Evolutionary conservation across 2,888 invertebrate genomes (phyloP).

Genomic region (Arge pagana): DNA sequence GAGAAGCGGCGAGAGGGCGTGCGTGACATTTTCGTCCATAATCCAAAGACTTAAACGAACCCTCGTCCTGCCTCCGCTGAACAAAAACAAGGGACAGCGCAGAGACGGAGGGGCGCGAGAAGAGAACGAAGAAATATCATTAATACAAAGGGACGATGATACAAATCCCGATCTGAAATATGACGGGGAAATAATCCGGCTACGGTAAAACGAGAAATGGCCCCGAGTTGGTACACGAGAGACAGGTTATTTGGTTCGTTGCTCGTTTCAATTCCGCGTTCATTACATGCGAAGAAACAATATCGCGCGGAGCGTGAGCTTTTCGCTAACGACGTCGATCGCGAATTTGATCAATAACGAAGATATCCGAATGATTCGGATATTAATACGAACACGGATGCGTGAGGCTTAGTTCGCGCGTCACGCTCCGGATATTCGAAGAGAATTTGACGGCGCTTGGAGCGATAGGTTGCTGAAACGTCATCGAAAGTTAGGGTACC

Average conservation of each 20-base stretch:
- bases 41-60: slow-evolving; percentile 49
- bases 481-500: no score
- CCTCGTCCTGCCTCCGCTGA: slow-evolving; percentile 42
- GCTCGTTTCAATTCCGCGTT: slow-evolving; percentile 8
- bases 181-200: slow-evolving; percentile 52
- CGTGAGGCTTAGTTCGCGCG: no score
- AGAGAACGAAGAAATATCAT: slow-evolving; percentile 42
- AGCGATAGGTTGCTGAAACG: no score
- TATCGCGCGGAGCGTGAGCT: no score
- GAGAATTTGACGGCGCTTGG: no score
- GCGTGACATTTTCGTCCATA: slow-evolving; percentile 37
- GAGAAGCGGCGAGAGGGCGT: slow-evolving; percentile 13
- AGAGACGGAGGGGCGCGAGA: slow-evolving; percentile 26
- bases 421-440: no score
- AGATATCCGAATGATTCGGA: no score
- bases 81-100: slow-evolving; percentile 44
- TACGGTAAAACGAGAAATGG: slow-evolving; percentile 45
- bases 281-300: no score
- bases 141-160: slow-evolving; percentile 50
- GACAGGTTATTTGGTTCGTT: slow-evolving; percentile 18
- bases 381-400: no score
- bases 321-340: no score
- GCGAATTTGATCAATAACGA: no score
- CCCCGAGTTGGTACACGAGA: slow-evolving; percentile 20
- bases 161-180: slow-evolving; percentile 56